phyloP scores from a whole-genome alignment of 2,888 invertebrate genomes.

The Troilus luridus region DNA sequence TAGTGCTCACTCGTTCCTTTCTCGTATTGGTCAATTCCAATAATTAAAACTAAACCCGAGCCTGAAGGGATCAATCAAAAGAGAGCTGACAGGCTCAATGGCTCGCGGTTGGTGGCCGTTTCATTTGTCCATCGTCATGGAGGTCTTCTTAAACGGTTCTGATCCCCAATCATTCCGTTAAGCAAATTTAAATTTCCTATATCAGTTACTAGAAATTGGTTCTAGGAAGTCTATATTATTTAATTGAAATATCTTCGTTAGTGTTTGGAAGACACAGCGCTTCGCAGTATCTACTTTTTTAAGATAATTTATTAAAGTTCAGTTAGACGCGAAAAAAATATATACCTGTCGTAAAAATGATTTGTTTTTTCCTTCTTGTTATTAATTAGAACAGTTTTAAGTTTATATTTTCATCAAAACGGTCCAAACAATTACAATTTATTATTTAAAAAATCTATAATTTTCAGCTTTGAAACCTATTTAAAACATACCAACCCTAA shows the following conservation, averaged over 20 bases:
- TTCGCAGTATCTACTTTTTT: too few species aligned
- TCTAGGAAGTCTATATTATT: background rate
- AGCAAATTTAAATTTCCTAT: constrained; percentile 21
- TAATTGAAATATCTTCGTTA: too few species aligned
- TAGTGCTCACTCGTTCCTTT: background rate
- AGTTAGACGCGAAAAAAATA: too few species aligned
- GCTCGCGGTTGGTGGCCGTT: constrained; percentile 24
- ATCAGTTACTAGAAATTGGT: constrained; percentile 4
- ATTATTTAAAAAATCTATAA: too few species aligned
- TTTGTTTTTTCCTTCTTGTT: too few species aligned
- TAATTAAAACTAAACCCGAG: constrained; percentile 16
- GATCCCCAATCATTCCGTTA: constrained; percentile 12
- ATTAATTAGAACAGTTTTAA: too few species aligned
- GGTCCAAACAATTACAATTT: too few species aligned
- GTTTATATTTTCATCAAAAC: too few species aligned
- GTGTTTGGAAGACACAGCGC: too few species aligned
- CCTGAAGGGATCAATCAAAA: background rate
- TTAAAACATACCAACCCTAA: too few species aligned
- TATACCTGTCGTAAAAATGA: too few species aligned
- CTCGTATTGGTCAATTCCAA: constrained; percentile 24
- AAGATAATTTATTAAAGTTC: too few species aligned
- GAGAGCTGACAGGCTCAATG: background rate
- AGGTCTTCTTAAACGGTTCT: background rate
- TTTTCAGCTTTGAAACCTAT: background rate
- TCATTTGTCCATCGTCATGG: background rate